Base-by-base conservation (phyloP, 2,888 invertebrate genomes). In the Clusia tigrina region DNA sequence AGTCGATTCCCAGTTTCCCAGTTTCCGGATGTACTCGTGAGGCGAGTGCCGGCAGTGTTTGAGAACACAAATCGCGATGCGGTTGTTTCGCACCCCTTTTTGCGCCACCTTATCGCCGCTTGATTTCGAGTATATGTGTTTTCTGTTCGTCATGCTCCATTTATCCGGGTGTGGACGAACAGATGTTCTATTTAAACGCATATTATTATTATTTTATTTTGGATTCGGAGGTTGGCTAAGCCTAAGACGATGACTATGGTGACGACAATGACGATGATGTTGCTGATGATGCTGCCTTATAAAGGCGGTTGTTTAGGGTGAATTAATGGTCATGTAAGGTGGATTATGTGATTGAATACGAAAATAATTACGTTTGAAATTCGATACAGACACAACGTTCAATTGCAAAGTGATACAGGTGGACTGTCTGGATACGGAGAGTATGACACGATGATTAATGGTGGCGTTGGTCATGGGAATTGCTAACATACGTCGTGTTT, bases 101-200 rank as follows among this genome's bases (percentile, higher is more conserved):
- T 37, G 37, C 26, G 17, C 54, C 51, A 2, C 32, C 12, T 22
- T 52, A 48, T 52, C n/a, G 6, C 22, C 24, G n/a, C 46, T 38
- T 20, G 22, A 38, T 32, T 51, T 25, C 54, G 54, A 2, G 3
- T 59, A 55, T 61, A 76, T 78, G 76, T 79, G 76, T 78, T 78
- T 81, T 77, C 71, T 76, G 78, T 80, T 80, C 77, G 79, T 81
- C 78, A 83, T 81, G 83, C 83, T 84, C 83, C 82, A 84, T 83
- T 83, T 83, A 80, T 73, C 78, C 76, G 78, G 79, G 82, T 81
- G 81, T 78, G 77, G 78, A 78, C 77, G 81, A 83, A 82, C 83
- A 84, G 84, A 84, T 83, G 83, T 84, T 83, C 76, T 78, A 80
- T 79, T 81, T 82, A 80, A 81, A 82, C 79, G 79, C 78, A 77